Conservation (phyloP, 2,888 invertebrate genomes). For the Tetranychus truncatus region DNA sequence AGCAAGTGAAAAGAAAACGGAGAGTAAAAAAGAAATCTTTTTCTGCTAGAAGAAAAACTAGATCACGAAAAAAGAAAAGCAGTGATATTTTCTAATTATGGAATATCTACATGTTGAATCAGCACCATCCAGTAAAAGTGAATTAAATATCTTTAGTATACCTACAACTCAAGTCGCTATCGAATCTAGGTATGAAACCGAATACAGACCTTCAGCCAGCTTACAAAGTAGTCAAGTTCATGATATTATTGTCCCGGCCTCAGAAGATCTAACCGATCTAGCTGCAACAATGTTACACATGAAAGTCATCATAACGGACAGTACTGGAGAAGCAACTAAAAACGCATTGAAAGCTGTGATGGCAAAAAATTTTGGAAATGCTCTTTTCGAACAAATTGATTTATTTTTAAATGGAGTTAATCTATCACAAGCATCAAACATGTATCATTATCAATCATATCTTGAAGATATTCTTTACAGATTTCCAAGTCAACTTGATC, state of each 20-base stretch:
- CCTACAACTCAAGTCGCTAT: neutral
- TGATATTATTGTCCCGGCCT: neutral
- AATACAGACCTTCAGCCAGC: neutral
- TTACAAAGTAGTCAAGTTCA: neutral
- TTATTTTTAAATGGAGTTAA: neutral
- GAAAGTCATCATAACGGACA: neutral
- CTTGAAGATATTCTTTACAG: neutral
- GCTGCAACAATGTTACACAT: neutral
- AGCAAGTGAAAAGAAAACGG: too few relatives aligned
- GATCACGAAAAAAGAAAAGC: too few relatives aligned
- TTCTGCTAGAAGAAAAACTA: too few relatives aligned
- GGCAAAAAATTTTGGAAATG: neutral
- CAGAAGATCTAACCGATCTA: neutral
- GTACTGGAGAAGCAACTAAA: neutral
- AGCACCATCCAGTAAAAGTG: neutral
- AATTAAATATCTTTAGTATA: neutral
- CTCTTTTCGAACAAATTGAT: conserved; percentile 2
- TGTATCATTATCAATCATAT: neutral
- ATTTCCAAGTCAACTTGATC: neutral
- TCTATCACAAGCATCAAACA: neutral
- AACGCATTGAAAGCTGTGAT: neutral
- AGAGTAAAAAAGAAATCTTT: too few relatives aligned
- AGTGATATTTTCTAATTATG: conserved; percentile 5
- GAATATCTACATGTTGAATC: neutral
- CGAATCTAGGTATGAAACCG: neutral